These are phyloP conservation scores for Zaprionus davidi DNA, from an alignment of 1,140 invertebrate species.

Conservation along the genomic window DNA sequence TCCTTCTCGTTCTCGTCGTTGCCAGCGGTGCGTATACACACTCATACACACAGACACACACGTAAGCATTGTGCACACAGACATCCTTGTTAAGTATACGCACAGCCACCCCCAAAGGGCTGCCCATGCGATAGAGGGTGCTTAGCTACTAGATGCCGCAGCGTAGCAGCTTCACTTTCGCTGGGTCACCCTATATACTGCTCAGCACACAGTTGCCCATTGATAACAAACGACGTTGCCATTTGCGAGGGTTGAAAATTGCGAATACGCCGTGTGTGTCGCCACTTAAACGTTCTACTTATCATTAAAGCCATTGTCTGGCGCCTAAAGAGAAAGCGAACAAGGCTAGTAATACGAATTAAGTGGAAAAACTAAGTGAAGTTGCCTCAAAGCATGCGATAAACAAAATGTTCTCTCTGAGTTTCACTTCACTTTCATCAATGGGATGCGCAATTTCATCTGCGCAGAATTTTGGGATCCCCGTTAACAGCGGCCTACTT, in stretches of 20 bases:
- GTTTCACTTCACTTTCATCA: constrained; percentile 45
- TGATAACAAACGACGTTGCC: constrained; percentile 54
- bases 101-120: constrained; percentile 57
- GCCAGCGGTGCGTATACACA: constrained; percentile 60
- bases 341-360: neutral
- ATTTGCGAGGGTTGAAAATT: constrained; percentile 64
- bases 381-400: neutral
- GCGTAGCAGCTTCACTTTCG: neutral
- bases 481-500: constrained; percentile 43
- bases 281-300: constrained; percentile 13
- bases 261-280: constrained; percentile 58
- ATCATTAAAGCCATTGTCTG: constrained; percentile 50
- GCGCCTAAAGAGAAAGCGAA: neutral
- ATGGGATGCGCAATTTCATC: constrained; percentile 64
- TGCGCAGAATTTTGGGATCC: constrained; percentile 46
- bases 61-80: constrained; percentile 15
- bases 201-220: constrained; percentile 57
- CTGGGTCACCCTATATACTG: constrained; percentile 46
- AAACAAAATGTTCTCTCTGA: neutral
- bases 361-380: neutral
- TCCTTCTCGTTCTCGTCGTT: constrained; percentile 57
- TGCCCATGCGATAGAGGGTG: constrained; percentile 55
- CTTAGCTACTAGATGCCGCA: neutral
- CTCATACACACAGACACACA: constrained; percentile 34
- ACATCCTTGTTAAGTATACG: constrained; percentile 62